Evolutionary conservation across 2,888 invertebrate species (phyloP).

Genomic region (Cylloceria caligata): DNA sequence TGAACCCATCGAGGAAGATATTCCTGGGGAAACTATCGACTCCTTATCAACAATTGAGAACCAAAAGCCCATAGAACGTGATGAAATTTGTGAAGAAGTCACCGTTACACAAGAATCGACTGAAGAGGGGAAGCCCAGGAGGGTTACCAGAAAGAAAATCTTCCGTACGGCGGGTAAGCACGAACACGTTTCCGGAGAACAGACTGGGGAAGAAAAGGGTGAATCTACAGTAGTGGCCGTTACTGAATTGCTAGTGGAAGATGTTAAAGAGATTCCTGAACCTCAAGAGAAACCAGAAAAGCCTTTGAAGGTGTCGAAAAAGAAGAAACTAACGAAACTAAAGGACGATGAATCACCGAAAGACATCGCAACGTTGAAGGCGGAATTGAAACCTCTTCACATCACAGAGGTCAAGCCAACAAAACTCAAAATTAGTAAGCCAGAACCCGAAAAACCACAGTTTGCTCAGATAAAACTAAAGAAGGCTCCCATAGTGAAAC

Average conservation of each 20-base stretch:
- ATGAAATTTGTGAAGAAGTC: slow-evolving; percentile 82
- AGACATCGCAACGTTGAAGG: slow-evolving; percentile 72
- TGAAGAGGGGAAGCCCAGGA: slow-evolving; percentile 52
- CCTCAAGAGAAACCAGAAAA: slow-evolving; percentile 50
- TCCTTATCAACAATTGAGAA: too few relatives aligned
- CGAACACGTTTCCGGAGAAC: slow-evolving; percentile 84
- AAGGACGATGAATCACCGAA: slow-evolving; percentile 69
- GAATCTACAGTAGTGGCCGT: slow-evolving; percentile 82
- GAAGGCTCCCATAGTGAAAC: slow-evolving; percentile 76
- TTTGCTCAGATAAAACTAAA: slow-evolving; percentile 71
- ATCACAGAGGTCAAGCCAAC: slow-evolving; percentile 82
- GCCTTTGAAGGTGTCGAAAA: slow-evolving; percentile 40
- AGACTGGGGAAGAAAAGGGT: slow-evolving; percentile 82
- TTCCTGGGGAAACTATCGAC: too few relatives aligned
- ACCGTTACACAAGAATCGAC: slow-evolving; percentile 82
- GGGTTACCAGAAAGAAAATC: slow-evolving; percentile 17
- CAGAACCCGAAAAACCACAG: slow-evolving; percentile 63
- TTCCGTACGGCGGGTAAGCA: slow-evolving; percentile 78
- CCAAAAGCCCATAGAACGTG: too few relatives aligned
- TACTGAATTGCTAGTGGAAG: slow-evolving; percentile 75
- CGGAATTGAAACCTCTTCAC: slow-evolving; percentile 79
- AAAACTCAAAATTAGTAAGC: slow-evolving; percentile 59
- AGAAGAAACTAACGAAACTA: slow-evolving; percentile 55
- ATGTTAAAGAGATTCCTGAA: slow-evolving; percentile 71
- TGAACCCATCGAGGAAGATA: too few relatives aligned